Percentiles rank a stretch among this genome's conserved stretches.
These are phyloP conservation scores for Larimichthys crocea DNA, from an alignment of 2,113 vertebrate species.

Conservation along the genomic window DNA sequence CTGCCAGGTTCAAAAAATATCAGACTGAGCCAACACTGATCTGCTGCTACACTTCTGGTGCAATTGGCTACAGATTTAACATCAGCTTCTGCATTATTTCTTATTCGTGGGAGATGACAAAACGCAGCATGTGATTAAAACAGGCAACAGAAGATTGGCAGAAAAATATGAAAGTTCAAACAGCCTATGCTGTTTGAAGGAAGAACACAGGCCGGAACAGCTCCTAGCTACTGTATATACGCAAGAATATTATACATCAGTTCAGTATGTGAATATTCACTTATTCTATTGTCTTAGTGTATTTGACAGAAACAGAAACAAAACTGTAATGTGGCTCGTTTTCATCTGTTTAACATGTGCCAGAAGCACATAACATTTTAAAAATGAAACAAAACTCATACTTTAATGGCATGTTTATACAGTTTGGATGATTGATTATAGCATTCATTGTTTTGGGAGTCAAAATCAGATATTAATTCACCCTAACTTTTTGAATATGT, in stretches of 20 bases:
- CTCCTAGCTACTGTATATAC: neutral
- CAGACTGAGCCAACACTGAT: slow-evolving; percentile 10
- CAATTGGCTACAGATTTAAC: slow-evolving; percentile 35
- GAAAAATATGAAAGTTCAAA: neutral
- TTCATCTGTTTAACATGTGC: neutral
- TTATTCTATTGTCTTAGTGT: neutral
- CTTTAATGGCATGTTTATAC: too few relatives aligned
- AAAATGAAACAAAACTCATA: too few relatives aligned
- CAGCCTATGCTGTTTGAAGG: neutral
- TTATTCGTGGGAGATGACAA: slow-evolving; percentile 34
- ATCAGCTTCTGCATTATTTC: slow-evolving; percentile 45
- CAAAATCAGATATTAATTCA: too few relatives aligned
- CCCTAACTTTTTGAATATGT: too few relatives aligned
- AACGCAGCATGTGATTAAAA: slow-evolving; percentile 26
- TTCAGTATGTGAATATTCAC: neutral
- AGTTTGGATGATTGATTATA: too few relatives aligned
- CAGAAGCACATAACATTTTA: neutral
- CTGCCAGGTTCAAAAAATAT: slow-evolving; percentile 10
- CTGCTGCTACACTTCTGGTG: slow-evolving; percentile 33
- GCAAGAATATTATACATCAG: neutral
- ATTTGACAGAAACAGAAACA: neutral
- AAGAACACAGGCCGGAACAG: neutral
- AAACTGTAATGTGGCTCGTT: neutral
- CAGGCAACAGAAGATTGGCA: slow-evolving; percentile 18
- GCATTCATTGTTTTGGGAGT: too few relatives aligned